These are phyloP conservation scores for Peromyscus maniculatus DNA, from an alignment of 2,113 vertebrate species.

Conservation along the genomic window DNA sequence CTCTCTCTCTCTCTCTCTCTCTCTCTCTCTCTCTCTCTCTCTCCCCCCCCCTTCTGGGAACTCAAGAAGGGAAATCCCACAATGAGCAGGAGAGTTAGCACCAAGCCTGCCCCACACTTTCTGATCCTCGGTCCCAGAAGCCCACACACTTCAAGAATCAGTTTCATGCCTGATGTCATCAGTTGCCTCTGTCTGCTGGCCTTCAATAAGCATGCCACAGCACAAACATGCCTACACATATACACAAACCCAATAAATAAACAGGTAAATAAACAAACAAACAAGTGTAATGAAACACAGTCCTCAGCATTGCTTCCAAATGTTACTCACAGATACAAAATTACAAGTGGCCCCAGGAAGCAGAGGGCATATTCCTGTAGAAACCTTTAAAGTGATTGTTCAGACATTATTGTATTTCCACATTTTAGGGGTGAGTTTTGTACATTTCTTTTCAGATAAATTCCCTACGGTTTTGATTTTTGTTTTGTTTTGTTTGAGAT, in stretches of 20 bases:
- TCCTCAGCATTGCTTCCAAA: background rate
- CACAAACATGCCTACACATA: background rate
- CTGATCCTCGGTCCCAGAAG: background rate
- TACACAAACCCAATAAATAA: background rate
- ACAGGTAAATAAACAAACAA: background rate
- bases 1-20: too few relatives aligned
- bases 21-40: too few relatives aligned
- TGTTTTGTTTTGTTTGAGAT: background rate
- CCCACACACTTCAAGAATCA: background rate
- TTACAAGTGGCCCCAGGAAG: background rate
- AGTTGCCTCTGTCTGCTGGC: background rate
- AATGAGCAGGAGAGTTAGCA: background rate
- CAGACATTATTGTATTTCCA: background rate
- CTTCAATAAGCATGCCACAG: background rate
- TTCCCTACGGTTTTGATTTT: slow-evolving; percentile 17
- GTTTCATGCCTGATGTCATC: rapidly evolving
- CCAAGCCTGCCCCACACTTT: rapidly evolving
- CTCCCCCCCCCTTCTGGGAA: background rate
- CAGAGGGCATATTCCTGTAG: background rate
- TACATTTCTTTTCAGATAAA: slow-evolving; percentile 8
- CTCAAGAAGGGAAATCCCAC: background rate
- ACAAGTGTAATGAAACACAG: background rate
- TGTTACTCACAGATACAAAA: background rate
- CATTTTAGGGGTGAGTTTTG: background rate
- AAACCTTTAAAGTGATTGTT: background rate